Percentiles rank a stretch among this genome's conserved stretches.
Conservation (phyloP, 2,888 invertebrate genomes). For the Orthosia gothica region DNA sequence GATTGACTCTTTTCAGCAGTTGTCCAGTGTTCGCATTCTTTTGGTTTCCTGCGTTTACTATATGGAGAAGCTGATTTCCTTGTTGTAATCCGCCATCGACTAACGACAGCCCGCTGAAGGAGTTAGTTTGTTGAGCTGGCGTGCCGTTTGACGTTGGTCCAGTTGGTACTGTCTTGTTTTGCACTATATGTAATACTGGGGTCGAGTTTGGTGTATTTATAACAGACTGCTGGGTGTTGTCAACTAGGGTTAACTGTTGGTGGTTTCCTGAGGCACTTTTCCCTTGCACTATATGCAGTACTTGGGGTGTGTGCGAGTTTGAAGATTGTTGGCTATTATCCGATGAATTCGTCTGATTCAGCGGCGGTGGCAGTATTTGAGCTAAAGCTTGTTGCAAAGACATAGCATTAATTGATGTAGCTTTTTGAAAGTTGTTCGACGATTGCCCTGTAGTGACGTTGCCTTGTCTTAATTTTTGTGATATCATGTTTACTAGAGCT, state of each 20-base stretch:
- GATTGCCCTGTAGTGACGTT: conserved; percentile 70
- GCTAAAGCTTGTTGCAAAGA: conserved; percentile 88
- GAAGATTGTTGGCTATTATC: conserved; percentile 78
- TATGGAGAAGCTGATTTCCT: conserved; percentile 88
- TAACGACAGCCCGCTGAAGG: conserved; percentile 85
- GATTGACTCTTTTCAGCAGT: conserved; percentile 88
- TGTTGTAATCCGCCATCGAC: conserved; percentile 87
- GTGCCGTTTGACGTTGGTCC: conserved; percentile 76
- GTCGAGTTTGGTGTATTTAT: conserved; percentile 83
- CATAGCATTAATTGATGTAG: conserved; percentile 84
- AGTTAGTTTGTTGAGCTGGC: conserved; percentile 76
- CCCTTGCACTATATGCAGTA: conserved; percentile 89
- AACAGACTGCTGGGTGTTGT: conserved; percentile 85
- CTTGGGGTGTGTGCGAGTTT: conserved; percentile 79
- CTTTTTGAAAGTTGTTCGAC: conserved; percentile 81
- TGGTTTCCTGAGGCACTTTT: conserved; percentile 84
- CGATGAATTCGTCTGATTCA: conserved; percentile 81
- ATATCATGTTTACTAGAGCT: conserved; percentile 89
- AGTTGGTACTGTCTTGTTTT: conserved; percentile 80
- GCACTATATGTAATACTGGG: conserved; percentile 88
- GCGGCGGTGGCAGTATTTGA: conserved; percentile 87
- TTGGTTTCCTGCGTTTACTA: conserved; percentile 87
- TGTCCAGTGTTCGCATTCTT: conserved; percentile 83
- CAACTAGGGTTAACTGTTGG: conserved; percentile 83
- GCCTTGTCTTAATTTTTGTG: conserved; percentile 88